phyloP scores from a whole-genome alignment of 2,888 invertebrate genomes.

The Caradrina kadenii region DNA sequence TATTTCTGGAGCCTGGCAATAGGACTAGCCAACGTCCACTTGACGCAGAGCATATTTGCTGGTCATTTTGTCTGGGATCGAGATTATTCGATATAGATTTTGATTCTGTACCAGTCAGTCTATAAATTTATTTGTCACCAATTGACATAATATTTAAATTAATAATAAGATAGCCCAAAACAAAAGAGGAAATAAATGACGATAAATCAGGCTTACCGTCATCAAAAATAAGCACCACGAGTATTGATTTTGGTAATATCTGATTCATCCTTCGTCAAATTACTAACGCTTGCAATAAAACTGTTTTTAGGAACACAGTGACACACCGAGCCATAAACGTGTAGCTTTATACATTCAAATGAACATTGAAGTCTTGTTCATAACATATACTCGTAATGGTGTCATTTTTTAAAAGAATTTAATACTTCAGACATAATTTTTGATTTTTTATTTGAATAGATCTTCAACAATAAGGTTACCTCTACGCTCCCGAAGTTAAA shows the following conservation, averaged over 20 bases:
- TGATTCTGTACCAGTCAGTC: too few species aligned
- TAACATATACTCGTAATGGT: not conserved
- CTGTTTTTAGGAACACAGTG: slow-evolving; percentile 11
- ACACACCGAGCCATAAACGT: slow-evolving; percentile 8
- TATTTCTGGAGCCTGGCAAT: too few species aligned
- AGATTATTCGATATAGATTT: too few species aligned
- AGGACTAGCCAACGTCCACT: too few species aligned
- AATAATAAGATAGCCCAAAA: not conserved
- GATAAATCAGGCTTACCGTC: not conserved
- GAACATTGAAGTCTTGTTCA: not conserved
- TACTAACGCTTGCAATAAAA: slow-evolving; percentile 3
- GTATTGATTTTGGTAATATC: not conserved
- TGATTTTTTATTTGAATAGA: not conserved
- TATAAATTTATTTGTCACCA: too few species aligned
- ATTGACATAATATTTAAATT: too few species aligned
- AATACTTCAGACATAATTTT: not conserved
- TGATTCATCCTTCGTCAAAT: slow-evolving; percentile 14
- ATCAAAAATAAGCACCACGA: not conserved
- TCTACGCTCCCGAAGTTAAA: not conserved
- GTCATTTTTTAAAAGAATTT: not conserved
- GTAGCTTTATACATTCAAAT: not conserved
- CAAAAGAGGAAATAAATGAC: not conserved
- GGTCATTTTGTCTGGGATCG: too few species aligned
- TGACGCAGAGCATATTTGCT: too few species aligned
- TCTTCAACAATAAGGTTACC: too few species aligned